Evolutionary conservation across 2,113 vertebrate genomes (phyloP).

Genomic region (Lepus timidus): DNA sequence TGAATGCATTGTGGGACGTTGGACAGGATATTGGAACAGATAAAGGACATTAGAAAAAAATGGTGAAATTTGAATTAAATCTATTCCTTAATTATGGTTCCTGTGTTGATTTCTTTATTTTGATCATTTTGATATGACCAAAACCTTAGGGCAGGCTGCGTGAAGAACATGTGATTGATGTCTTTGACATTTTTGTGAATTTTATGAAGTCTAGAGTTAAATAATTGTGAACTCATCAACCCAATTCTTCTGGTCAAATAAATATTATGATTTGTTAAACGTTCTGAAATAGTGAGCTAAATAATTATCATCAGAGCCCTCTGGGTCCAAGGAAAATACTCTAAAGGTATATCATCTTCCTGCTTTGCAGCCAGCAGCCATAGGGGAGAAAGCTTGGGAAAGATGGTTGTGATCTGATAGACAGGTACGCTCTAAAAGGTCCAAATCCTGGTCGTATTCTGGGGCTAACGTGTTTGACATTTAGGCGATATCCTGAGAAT

Average conservation of each 20-base stretch:
- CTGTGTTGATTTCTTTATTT: not conserved
- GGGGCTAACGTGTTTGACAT: not conserved
- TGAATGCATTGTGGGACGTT: not conserved
- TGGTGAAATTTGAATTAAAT: too few species aligned
- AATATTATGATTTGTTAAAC: conserved; percentile 36
- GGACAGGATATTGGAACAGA: not conserved
- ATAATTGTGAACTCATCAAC: not conserved
- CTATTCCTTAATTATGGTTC: not conserved
- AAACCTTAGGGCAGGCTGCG: too few species aligned
- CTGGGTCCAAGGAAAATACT: not conserved
- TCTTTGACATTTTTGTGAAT: not conserved
- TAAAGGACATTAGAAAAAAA: not conserved
- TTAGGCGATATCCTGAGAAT: not conserved
- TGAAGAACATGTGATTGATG: not conserved
- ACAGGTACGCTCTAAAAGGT: not conserved
- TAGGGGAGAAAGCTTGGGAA: not conserved
- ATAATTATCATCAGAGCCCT: not conserved
- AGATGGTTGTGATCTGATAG: not conserved
- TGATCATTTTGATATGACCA: not conserved
- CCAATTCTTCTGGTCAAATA: not conserved
- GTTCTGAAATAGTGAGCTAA: not conserved
- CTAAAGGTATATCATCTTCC: not conserved
- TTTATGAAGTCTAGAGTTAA: conserved; percentile 1
- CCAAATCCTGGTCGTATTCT: not conserved
- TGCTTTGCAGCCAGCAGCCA: not conserved